Evolutionary conservation across 2,888 invertebrate genomes (phyloP), one percentile per base, ranked within the genome.

Genomic region (Trileptium ribeirensis): DNA sequence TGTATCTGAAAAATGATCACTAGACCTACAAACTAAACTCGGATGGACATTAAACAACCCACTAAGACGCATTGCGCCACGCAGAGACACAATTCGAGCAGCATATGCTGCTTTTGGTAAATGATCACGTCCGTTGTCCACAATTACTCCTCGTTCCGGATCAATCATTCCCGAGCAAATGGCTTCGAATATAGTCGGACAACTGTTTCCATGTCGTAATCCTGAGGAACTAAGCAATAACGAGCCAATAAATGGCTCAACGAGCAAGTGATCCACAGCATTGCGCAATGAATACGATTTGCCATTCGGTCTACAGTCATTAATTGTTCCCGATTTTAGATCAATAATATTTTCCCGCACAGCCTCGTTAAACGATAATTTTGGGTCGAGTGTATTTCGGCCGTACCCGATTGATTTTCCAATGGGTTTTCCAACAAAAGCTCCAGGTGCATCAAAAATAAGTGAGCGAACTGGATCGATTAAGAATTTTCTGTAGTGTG

Each of bases 141-240:
- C 8, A 83, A 88, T 85, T 37, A 86, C 86, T 8, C 96, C 96
- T 37, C 94, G 93, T 89, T 93, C 93, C 0, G 96, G 94, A 89
- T 98, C 95, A 80, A 98, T 92, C 86, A 94, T 92, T 86, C 94
- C 94, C 86, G 93, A 92, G 86, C 95, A 93, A 82, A 96, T 95
- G 31, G 96, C 94, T 88, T 95, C 94, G 85, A 96, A 90, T n/a
- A 89, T 83, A 79, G 92, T 93, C 51, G 95, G 89, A 89, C 96
- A 95, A 83, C 91, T 91, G 29, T 93, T 93, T 15, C 8, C 24
- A 15, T 8, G 51, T 78, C 86, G 85, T 81, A 96, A 92, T 78
- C 95, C 96, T 87, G 96, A 93, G 85, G 92, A 93, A 79, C 93
- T 92, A 87, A 92, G 93, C 85, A 96, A 92, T 93, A 95, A 94